Percentiles rank a stretch among this genome's conserved stretches.
These are phyloP conservation scores for Paraplagusia blochii DNA, from an alignment of 2,113 vertebrate genomes.

Conservation along the genomic window DNA sequence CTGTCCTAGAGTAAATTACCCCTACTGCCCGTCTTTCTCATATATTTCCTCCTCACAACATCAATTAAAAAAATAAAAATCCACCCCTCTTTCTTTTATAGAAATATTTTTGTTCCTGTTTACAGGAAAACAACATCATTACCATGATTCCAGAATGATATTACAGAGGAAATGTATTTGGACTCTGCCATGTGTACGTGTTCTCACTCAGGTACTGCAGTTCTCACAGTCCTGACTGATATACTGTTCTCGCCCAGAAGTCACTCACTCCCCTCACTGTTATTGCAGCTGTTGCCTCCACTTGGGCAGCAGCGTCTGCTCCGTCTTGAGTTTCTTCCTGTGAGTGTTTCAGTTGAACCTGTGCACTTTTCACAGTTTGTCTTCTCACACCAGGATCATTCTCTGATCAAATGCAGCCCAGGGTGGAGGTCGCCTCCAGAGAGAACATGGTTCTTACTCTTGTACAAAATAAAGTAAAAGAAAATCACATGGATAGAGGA, in stretches of 20 bases:
- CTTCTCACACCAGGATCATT: slow-evolving; percentile 43
- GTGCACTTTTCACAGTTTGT: slow-evolving; percentile 38
- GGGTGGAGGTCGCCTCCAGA: slow-evolving; percentile 7
- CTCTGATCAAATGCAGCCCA: slow-evolving; percentile 28
- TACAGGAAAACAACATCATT: too few relatives aligned
- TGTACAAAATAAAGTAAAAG: too few relatives aligned
- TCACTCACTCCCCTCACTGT: slow-evolving; percentile 30
- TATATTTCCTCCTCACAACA: too few relatives aligned
- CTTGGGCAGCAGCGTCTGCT: slow-evolving; percentile 35
- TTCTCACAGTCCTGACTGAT: not conserved
- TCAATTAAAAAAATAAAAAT: too few relatives aligned
- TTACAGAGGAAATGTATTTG: too few relatives aligned
- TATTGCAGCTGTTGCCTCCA: slow-evolving; percentile 59
- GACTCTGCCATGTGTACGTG: not conserved
- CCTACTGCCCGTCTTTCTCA: too few relatives aligned
- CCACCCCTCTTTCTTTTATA: too few relatives aligned
- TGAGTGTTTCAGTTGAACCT: slow-evolving; percentile 47
- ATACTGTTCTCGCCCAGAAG: slow-evolving; percentile 8
- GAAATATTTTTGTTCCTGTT: too few relatives aligned
- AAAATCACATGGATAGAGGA: too few relatives aligned
- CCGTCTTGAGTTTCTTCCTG: slow-evolving; percentile 26
- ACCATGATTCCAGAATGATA: too few relatives aligned
- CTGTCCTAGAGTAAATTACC: too few relatives aligned
- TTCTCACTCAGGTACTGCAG: not conserved
- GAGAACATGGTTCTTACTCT: slow-evolving; percentile 13